Evolutionary conservation across 2,797 vertebrate species (phyloP), one percentile per base, ranked within the genome.

Genomic region (Cetoscarus ocellatus): DNA sequence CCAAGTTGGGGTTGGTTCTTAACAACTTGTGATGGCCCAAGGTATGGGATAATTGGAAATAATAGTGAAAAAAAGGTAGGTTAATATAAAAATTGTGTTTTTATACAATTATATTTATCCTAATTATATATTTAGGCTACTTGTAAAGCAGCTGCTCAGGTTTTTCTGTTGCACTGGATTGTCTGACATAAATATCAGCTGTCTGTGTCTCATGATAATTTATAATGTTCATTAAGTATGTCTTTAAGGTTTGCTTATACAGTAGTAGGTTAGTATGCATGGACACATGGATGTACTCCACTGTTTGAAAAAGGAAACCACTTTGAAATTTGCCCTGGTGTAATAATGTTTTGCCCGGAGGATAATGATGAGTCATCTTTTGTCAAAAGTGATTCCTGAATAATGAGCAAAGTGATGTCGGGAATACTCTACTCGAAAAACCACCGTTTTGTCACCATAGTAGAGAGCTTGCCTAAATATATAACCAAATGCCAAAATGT

Each of bases 401-500:
- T 90, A 85, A 90, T 88, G 76, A 90, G 86, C 67, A 49, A 57
- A 77, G 86, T 59, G 75, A 69, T 61, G 54, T 13, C 62, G 88
- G 87, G 84, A 90, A 80, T 82, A 85, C 7, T 68, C 5, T 66
- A 43, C 36, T 64, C 0, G 4, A 10, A 44, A n/a, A 44, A 27
- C 27, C 27, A 27, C 27, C 27, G 4, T 27, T 27, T 27, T 27
- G 27, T 27, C 27, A 14, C n/a, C n/a, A n/a, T 50, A 18, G 27
- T 19, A 1, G 11, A 56, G 75, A 62, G 43, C 70, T 70, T 15
- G 62, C 34, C 61, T 48, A 27, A 27, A 27, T 27, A 27, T 27
- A 27, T 27, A 2, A 27, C 27, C 27, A 27, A 39, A 39, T 3
- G 38, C 38, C 38, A 39, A 10, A 39, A 10, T 39, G 9, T 39